A percentile compares a stretch with the other conserved stretches of the same genome.
Conservation (phyloP, 2,888 invertebrate species). For the Cheilosia urbana region DNA sequence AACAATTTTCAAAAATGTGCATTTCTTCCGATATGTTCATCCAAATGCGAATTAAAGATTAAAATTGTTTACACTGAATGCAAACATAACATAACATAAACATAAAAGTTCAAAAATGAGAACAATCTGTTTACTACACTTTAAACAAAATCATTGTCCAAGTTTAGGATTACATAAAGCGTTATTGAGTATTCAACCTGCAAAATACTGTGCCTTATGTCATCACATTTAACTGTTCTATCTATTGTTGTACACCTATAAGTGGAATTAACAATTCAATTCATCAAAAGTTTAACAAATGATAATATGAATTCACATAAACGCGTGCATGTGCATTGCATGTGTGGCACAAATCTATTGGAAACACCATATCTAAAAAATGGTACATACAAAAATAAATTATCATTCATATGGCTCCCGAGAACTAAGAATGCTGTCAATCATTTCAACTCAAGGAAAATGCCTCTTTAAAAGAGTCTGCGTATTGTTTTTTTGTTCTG, state of each 20-base stretch:
- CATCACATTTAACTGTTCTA: too few relatives aligned
- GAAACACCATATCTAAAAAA: slow-evolving; percentile 25
- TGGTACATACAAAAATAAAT: slow-evolving; percentile 56
- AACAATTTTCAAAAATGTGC: too few relatives aligned
- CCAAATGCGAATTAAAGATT: neutral
- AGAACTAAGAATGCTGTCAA: slow-evolving; percentile 65
- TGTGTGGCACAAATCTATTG: slow-evolving; percentile 38
- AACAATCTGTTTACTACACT: neutral
- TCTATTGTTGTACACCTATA: neutral
- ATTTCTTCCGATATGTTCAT: too few relatives aligned
- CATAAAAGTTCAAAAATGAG: neutral
- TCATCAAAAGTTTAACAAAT: slow-evolving; percentile 5
- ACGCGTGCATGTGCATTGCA: slow-evolving; percentile 24
- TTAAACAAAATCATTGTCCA: too few relatives aligned
- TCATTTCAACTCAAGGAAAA: slow-evolving; percentile 62
- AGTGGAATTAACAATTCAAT: neutral
- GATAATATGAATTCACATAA: neutral
- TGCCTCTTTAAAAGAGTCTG: slow-evolving; percentile 39
- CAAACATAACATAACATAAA: too few relatives aligned
- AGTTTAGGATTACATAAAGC: too few relatives aligned
- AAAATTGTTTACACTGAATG: neutral
- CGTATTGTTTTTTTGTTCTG: slow-evolving; percentile 44
- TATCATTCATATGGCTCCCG: slow-evolving; percentile 50
- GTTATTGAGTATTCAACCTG: neutral
- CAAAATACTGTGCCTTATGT: too few relatives aligned